phyloP scores from a whole-genome alignment of 2,888 invertebrate genomes.

The Pristionchus entomophagus region DNA sequence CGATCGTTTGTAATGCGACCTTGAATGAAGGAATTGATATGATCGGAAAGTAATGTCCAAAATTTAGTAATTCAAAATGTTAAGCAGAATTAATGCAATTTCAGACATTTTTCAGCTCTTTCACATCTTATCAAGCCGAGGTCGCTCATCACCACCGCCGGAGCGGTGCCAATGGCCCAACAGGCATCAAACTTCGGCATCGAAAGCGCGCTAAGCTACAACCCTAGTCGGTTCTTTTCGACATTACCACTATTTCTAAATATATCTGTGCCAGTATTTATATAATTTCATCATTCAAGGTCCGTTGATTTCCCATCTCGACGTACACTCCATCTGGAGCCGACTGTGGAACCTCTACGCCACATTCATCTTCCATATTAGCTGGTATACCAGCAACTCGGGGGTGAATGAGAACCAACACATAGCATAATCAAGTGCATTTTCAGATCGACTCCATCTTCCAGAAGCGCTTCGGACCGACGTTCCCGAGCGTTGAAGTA shows the following conservation, averaged over 20 bases:
- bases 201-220: background rate
- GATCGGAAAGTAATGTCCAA: no score
- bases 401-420: no score
- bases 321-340: background rate
- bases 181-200: background rate
- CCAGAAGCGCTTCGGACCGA: background rate
- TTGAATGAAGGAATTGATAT: no score
- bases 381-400: background rate
- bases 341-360: conserved; percentile 42
- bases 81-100: no score
- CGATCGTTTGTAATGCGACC: no score
- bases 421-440: background rate
- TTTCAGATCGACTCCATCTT: background rate
- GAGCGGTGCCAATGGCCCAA: background rate
- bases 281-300: background rate
- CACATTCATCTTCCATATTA: background rate
- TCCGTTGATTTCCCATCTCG: background rate
- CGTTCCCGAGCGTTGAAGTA: background rate
- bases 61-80: no score
- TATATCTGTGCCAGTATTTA: no score
- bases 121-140: no score
- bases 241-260: no score
- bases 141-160: background rate
- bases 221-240: background rate
- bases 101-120: background rate